These are phyloP conservation scores for Callimico goeldii DNA, from an alignment of 2,797 vertebrate genomes.

Conservation along the genomic window DNA sequence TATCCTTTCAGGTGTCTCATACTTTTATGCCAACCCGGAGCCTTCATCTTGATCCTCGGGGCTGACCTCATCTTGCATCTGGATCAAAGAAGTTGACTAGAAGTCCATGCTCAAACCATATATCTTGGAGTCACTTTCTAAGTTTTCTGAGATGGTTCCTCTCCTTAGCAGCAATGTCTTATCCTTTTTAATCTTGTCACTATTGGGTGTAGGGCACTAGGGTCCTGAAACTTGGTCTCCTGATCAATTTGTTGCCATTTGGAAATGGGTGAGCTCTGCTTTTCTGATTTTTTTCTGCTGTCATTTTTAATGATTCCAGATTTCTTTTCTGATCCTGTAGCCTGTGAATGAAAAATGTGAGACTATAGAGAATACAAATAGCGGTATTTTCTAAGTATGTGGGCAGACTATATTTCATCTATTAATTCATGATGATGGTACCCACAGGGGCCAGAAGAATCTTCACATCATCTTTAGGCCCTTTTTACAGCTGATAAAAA, in stretches of 20 bases:
- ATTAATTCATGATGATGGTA: background rate
- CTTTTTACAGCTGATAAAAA: conserved; percentile 35
- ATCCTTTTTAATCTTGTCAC: conserved; percentile 3
- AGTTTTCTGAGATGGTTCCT: background rate
- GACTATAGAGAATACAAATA: background rate
- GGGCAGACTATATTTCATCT: background rate
- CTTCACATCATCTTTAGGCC: background rate
- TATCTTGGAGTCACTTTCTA: conserved; percentile 25
- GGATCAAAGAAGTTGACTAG: background rate
- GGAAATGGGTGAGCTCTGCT: background rate
- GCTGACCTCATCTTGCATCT: background rate
- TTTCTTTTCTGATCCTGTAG: conserved; percentile 52
- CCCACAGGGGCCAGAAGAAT: background rate
- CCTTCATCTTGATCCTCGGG: background rate
- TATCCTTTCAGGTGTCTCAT: conserved; percentile 46
- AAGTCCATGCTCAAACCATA: background rate
- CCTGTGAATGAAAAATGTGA: conserved; percentile 29
- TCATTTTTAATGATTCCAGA: conserved; percentile 21
- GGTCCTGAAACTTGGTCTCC: background rate
- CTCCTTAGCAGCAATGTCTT: background rate
- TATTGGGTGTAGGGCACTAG: background rate
- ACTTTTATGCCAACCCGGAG: background rate
- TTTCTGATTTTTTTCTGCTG: background rate
- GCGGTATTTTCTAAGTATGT: background rate
- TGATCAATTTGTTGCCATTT: conserved; percentile 16